Base-by-base conservation (phyloP, 2,888 invertebrate genomes). In the Adela reaumurella region DNA sequence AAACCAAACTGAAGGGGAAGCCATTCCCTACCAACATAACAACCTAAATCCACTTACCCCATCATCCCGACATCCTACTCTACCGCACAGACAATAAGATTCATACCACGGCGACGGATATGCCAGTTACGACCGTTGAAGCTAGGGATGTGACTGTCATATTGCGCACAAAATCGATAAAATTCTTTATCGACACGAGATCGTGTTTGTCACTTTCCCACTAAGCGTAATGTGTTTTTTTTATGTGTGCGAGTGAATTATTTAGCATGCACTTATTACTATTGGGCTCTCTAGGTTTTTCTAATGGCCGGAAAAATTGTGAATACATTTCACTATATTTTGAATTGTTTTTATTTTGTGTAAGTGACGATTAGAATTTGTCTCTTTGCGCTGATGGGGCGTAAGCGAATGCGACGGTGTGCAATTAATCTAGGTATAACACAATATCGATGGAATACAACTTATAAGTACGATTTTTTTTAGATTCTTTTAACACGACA, bases 1-100 rank as follows among this genome's bases (percentile, higher is more conserved):
- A 71, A 69, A 69, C 61, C 67, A 65, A 64, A 67, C 67, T 67
- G 67, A 67, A 71, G 76, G 74, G 73, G 72, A 66, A 65, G 63
- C 54, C 44, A 35, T 35, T 14, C 11, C 6, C 14, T 11, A 3
- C 14, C 3, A 8, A 14, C 35, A 14, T 14, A 35, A 35, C 6
- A 35, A 14, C 35, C 35, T 35, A 14, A 35, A 35, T 35, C 6
- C 35, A 35, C n/a, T 35, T 35, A 35, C 14, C 35, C 4, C 8
- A 3, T 14, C 35, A 35, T 14, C 35, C 35, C 35, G 14, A 3
- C 14, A 3, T 35, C 35, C 35, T 14, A 8, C 35, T 8, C 35
- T 35, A 14, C 14, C 3, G 35, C 35, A 14, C 14, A 35, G 35
- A 35, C 35, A 11, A 35, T 35, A 35, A 8, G 35, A 11, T 35